Base-by-base conservation (phyloP, 2,888 invertebrate species). In the Cataglyphis cursor region DNA sequence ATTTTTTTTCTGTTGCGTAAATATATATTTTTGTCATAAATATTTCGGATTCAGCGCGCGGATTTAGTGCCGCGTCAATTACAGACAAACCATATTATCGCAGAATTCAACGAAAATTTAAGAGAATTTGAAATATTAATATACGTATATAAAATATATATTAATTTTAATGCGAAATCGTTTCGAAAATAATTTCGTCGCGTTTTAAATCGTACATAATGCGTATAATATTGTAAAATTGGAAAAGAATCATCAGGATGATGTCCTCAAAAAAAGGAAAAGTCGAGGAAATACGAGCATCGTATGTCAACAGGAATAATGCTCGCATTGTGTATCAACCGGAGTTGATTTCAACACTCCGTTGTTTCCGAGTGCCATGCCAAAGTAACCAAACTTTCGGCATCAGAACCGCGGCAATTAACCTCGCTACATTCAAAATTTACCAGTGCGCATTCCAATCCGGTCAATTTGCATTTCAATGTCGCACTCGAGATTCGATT, bases 21-120 rank as follows among this genome's bases (percentile, higher is more conserved):
- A 89, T 85, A 83, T 90, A 84, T 87, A 89, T 90, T 87, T 87
- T 89, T 78, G 72, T 57, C 28, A 44, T 3, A 44, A 68, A 57
- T 59, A 59, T 78, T 31, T 70, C 18, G 10, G 5, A 24, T 76
- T 66, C 41, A 41, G n/a, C 35, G 44, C 35, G 8, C 35, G 31
- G 80, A 61, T 85, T 87, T 84, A 87, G 82, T 28, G 28, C 76
- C 57, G 61, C 75, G 84, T 89, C 76, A 84, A 87, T 83, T 75
- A 82, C 80, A 80, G 75, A 70, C 66, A 73, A 82, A 82, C 81
- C 24, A 21, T 65, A 81, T 85, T 84, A 72, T 83, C 64, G 61
- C 59, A 10, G 38, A 59, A 76, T 73, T 59, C 44, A 81, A 68
- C 38, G 70, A 82, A 82, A 81, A 82, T 87, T 84, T 85, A 90